Base-by-base conservation (phyloP, 1,140 invertebrate genomes). In the Danaus plexippus region DNA sequence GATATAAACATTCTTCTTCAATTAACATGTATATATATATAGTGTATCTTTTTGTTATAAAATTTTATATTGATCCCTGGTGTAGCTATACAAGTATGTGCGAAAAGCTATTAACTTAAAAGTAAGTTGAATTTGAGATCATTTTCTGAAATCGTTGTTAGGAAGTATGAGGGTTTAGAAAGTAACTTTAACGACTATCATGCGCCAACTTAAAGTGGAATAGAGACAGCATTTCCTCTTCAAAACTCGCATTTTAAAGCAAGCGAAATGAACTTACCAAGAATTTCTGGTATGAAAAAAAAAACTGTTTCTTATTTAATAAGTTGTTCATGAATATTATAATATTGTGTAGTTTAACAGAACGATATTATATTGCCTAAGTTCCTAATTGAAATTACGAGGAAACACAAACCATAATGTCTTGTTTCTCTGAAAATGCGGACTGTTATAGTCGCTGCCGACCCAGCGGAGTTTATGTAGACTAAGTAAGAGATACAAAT, bases 321-420 rank as follows among this genome's bases (percentile, higher is more conserved):
- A 32, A 32, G 22, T 32, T 32, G 22, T 32, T 32, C 22, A 32
- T 32, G 22, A 32, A 32, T 32, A 32, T 32, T 32, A 32, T 32
- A 32, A 32, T 32, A 32, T 32, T 32, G 5, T 8, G 22, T 32
- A 32, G 22, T 32, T 32, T 48, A 48, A 48, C 47, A 48, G 15
- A 48, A 13, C 49, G 49, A 41, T 15, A 51, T 51, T 51, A 51
- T 42, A 51, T 32, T 42, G 9, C 49, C n/a, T 53, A 59, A 49
- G 52, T 59, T 63, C 32, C 43, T 56, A 64, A 64, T 64, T 60
- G 15, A 64, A 64, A 52, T 69, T 69, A 67, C 62, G 60, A 65
- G 47, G 49, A 47, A 66, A 61, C 66, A 65, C 51, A 54, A 69
- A 66, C 66, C 65, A 69, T 69, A 68, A 66, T 63, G 56, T 62